Evolutionary conservation across 2,797 vertebrate species (phyloP), one percentile per base, ranked within the genome.

Genomic region (Odontamblyopus lacepedii): DNA sequence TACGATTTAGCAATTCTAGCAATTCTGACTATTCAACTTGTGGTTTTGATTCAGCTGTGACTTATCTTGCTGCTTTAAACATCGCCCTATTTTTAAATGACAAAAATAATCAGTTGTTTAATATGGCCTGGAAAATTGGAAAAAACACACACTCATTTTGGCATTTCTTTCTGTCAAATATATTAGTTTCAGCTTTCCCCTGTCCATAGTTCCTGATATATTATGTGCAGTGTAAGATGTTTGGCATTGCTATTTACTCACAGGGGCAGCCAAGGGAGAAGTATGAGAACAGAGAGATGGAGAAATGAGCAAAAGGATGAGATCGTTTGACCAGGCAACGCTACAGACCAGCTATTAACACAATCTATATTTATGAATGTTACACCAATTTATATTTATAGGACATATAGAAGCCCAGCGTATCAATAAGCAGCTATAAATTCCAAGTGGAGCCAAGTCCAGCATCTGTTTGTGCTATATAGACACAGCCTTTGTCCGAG

Each of bases 391-490:
- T 16, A 66, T 66, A 68, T 67, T 77, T 70, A 77, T 75, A 67
- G 44, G 63, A 29, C 56, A 77, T 50, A 41, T 1, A 38, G 78
- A 70, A 79, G 29, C 70, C 77, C 71, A 79, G 69, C 67, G 63
- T 68, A 74, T 78, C 84, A 77, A 79, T 73, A 68, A 75, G 63
- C 30, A 59, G 70, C 76, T 76, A 67, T 71, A 85, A 84, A 86
- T 76, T 64, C 59, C 38, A 72, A 62, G 68, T 73, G 38, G 50
- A 66, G 88, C 85, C 85, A 84, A 84, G 77, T 81, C 35, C 78
- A 41, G 86, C 89, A 91, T 93, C 91, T 91, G 93, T 91, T 92
- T 88, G 90, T 92, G 83, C 85, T 84, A 90, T 91, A 89, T 77
- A 87, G 81, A 83, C 85, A 76, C 63, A 83, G 78, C 76, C 90